Evolutionary conservation across 2,113 vertebrate species (phyloP).

Genomic region (Chaenogobius annularis): DNA sequence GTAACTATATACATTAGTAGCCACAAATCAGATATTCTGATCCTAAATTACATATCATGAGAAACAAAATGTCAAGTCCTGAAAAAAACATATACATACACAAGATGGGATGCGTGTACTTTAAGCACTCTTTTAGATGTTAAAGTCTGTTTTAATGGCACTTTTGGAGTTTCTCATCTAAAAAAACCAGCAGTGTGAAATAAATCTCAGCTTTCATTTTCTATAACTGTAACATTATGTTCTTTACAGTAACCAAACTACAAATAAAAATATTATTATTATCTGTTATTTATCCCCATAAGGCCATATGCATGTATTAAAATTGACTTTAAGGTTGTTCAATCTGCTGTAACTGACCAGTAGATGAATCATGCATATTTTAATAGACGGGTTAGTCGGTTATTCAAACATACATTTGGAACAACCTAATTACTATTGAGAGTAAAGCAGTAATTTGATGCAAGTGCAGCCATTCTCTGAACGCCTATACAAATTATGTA

Average conservation of each 20-base stretch:
- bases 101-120: neutral
- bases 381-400: neutral
- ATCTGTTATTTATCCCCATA: neutral
- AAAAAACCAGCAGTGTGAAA: neutral
- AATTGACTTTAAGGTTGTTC: neutral
- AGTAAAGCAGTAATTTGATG: neutral
- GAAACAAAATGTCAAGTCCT: neutral
- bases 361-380: constrained; percentile 3
- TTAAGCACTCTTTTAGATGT: neutral
- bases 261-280: neutral
- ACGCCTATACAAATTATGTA: neutral
- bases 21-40: neutral
- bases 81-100: neutral
- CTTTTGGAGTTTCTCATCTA: neutral
- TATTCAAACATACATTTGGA: neutral
- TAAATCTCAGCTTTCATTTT: neutral
- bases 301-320: neutral
- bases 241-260: neutral
- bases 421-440: neutral
- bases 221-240: neutral
- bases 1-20: neutral
- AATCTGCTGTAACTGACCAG: neutral
- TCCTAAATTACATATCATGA: neutral
- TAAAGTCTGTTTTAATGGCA: neutral
- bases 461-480: neutral